Base-by-base conservation (phyloP, 2,797 vertebrate species). In the Halcyon leucocephala region DNA sequence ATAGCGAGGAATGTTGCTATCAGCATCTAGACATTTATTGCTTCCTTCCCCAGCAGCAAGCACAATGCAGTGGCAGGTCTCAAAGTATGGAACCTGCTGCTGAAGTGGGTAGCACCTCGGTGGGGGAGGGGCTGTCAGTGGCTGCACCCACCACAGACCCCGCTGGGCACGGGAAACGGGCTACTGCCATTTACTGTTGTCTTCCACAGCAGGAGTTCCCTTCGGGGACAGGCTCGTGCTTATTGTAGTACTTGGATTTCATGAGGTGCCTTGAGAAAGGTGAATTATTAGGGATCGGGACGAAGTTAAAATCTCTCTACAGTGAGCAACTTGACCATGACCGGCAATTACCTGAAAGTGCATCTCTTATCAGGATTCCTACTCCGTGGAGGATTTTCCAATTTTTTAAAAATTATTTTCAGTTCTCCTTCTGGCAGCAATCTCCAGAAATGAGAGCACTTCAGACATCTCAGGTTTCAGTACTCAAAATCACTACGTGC, bases 21-120 rank as follows among this genome's bases (percentile, higher is more conserved):
- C 90, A 74, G 57, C 86, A 93, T 71, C 92, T 87, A 78, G 95
- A 82, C 84, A 74, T 94, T 96, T 93, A 95, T 93, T 96, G 84
- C 78, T 95, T 96, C 93, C 92, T 96, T 95, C 92, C 89, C 82
- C 61, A 81, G 71, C 48, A 91, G 82, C 74, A 77, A 85, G 41
- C 1, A 2, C 64, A 71, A 74, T 85, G 91, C 67, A 52, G 52
- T 71, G 78, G 26, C 42, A 70, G 51, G 42, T 67, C 67, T 70
- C 64, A 31, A 61, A 92, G 79, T 22, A 28, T 67, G 61, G 74
- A 89, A 64, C 41, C 82, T 79, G 54, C 28, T 48, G 39, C 77
- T 52, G 48, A 42, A 69, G 85, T 31, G 35, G 84, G 33, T 57
- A 67, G 37, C 35, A 39, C 79, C 61, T 82, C 62, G 62, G 74